Conservation (phyloP, 2,113 vertebrate species). For the Damaliscus lunatus region DNA sequence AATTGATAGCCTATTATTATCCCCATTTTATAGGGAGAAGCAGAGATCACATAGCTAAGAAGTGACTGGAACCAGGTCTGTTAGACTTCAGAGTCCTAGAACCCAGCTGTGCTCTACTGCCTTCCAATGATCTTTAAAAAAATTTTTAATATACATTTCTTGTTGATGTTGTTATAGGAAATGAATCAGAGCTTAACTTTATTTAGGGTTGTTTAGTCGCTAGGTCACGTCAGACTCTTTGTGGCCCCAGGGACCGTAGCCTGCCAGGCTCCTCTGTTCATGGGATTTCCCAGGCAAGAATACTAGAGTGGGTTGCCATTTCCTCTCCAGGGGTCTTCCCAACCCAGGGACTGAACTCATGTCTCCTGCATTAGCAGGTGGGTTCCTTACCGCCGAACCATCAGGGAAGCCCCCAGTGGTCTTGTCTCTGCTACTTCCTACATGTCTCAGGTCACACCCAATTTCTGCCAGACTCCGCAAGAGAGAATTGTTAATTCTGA, state of each 20-base stretch:
- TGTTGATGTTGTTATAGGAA: not conserved
- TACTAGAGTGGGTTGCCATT: not conserved
- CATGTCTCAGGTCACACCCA: not conserved
- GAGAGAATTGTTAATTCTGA: not conserved
- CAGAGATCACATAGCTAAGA: not conserved
- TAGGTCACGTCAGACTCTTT: not conserved
- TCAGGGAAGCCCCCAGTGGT: not conserved
- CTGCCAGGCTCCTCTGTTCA: not conserved
- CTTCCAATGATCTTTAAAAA: not conserved
- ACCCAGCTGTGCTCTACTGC: not conserved
- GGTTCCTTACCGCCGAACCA: not conserved
- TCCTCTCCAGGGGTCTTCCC: not conserved
- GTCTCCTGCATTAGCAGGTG: not conserved
- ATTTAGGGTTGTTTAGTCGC: not conserved
- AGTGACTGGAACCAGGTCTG: not conserved
- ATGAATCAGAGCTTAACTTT: not conserved
- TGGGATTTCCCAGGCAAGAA: not conserved
- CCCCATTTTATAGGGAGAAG: not conserved
- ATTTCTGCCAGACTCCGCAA: slow-evolving; percentile 1
- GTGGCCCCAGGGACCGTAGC: not conserved
- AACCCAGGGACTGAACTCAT: not conserved
- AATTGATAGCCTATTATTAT: not conserved
- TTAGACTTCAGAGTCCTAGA: not conserved
- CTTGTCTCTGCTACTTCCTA: not conserved
- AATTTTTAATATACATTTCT: not conserved